Evolutionary conservation across 2,113 vertebrate genomes (phyloP), one percentile per base, ranked within the genome.

Genomic region (Daubentonia madagascariensis): DNA sequence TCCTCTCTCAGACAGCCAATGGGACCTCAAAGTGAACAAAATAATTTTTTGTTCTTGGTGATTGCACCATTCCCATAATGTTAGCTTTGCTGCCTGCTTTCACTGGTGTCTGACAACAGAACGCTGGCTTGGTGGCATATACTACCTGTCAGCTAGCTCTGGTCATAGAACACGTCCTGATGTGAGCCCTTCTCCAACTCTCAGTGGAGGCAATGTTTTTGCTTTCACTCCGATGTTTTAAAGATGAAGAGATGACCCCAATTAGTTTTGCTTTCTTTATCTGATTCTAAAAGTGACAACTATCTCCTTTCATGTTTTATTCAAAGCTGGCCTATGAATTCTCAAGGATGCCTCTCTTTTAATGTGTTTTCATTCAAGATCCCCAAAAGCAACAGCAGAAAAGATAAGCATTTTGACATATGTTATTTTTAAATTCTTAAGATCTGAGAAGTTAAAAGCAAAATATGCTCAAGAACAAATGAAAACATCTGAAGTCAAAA

Each of bases 361-460:
- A 96, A 89, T 85, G 89, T 91, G 59, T 73, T 43, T 73, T 94
- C 70, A 91, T 83, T 89, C 61, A 68, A 48, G 50, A 75, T 73
- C 18, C 45, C 48, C 54, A 12, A 72, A 37, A 78, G 40, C 72
- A 76, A 89, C 0, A 45, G 32, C 86, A 95, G 94, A 78, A 93
- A 97, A 95, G 96, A 73, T 95, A 96, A 91, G 72, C 85, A 52
- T 89, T 91, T 89, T 92, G 81, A 92, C 80, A 93, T 88, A 20
- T 86, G 78, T 91, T 97, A 80, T 93, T 96, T 97, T 85, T 8
- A 83, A 96, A 95, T 93, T 91, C 94, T 83, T 78, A 89, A 96
- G 92, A 95, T 96, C 54, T 86, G 54, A 89, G 61, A 84, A 73
- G 52, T 70, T 89, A 85, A 75, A 95, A 54, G 67, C 67, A 95